phyloP scores from a whole-genome alignment of 2,113 vertebrate species.

The Gnathonemus longibarbis region DNA sequence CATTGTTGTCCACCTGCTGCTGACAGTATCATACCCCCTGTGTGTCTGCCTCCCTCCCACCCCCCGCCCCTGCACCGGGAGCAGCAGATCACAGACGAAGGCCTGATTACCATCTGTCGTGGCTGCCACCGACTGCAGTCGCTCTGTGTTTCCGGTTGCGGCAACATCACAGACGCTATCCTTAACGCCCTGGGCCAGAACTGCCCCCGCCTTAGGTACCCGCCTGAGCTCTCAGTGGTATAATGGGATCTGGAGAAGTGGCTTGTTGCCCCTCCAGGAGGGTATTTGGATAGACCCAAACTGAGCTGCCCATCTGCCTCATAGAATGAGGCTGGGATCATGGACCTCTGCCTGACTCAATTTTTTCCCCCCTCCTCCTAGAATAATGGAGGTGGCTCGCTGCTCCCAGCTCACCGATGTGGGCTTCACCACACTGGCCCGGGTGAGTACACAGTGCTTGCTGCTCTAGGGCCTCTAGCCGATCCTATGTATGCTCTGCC shows the following conservation, averaged over 20 bases:
- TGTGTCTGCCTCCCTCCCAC: constrained; percentile 19
- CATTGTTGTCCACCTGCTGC: background rate
- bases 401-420: constrained; percentile 96
- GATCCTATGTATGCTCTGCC: background rate
- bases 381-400: constrained; percentile 94
- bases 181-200: constrained; percentile 93
- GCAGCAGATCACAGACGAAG: constrained; percentile 98
- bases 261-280: background rate
- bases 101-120: constrained; percentile 95
- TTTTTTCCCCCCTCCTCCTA: constrained; percentile 46
- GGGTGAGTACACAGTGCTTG: constrained; percentile 64
- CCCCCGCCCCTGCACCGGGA: constrained; percentile 23
- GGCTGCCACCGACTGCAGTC: constrained; percentile 94
- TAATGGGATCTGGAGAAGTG: background rate
- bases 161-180: constrained; percentile 95
- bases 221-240: background rate
- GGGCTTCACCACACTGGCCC: constrained; percentile 90
- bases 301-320: background rate
- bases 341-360: background rate
- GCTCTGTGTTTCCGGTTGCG: constrained; percentile 91
- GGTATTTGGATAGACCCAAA: background rate
- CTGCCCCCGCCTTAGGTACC: constrained; percentile 86
- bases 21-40: constrained; percentile 4
- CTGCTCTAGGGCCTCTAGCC: background rate
- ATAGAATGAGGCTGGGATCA: too few relatives aligned